Base-by-base conservation (phyloP, 2,888 invertebrate species). In the Smittia sp. region DNA sequence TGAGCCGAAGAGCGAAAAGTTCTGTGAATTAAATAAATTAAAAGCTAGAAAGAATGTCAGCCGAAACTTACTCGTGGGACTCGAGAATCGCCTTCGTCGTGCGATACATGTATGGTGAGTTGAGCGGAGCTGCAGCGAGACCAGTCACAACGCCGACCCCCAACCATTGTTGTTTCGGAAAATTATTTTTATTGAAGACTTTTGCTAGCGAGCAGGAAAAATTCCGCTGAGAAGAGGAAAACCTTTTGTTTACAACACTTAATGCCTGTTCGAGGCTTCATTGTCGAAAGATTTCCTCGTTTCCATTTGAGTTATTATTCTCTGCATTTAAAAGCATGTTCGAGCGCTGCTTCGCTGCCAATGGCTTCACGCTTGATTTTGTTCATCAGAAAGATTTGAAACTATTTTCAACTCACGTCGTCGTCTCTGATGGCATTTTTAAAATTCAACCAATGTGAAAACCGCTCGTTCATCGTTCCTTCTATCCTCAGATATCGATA, bases 21-120 rank as follows among this genome's bases (percentile, higher is more conserved):
- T 32, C 32, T 32, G 32, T 32, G 32, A 32, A 32, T 3, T 32
- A 6, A 39, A 66, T 1, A 63, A 7, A 58, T 72, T 22, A 1
- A 69, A 58, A 54, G 6, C 6, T 32, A 3, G 32, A 32, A 32
- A 32, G 20, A 66, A 66, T 66, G 66, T 32, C 66, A 20, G 13
- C n/a, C 13, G 27, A 72, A 7, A 39, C 15, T 74, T 91, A 91
- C 83, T 87, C 88, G 79, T 93, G 92, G 92, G 90, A 92, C 80
- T 92, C 90, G 83, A 86, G 93, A 80, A 92, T 93, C 76, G 88
- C 87, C 79, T 93, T 92, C 82, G 89, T 92, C 80, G 91, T 92
- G 77, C 88, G 88, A 81, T 90, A 90, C 83, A 87, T 92, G 78
- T 93, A 92, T 80, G 92, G 92, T 92, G 83, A 88, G 82, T 81